Evolutionary conservation across 1,140 invertebrate genomes (phyloP), one percentile per base, ranked within the genome.

Genomic region (Drosophila nasuta): DNA sequence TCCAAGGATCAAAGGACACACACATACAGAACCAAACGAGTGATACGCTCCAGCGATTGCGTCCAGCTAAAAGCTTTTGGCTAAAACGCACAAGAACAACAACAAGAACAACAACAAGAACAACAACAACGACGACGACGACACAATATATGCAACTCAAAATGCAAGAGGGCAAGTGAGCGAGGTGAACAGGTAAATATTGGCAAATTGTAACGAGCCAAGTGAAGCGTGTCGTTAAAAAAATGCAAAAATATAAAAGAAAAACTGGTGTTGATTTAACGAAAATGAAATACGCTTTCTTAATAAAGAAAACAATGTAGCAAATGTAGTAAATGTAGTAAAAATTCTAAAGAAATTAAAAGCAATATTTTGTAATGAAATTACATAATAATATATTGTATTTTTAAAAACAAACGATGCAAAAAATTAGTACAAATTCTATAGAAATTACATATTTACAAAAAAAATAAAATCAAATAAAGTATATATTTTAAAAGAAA

Each of bases 21-120:
- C 20, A 25, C 3, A 20, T 0, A 25, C 3, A 25, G 46, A 58
- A 64, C 30, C 68, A 64, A 28, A 15, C 56, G 15, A 10, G 13
- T 49, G 73, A 49, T 71, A 82, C 73, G 83, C 79, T 87, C 45
- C 82, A 67, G 17, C 67, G 76, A 48, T 70, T 72, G 68, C 72
- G 82, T 88, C 79, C 72, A 77, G 83, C 82, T 87, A 87, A 87
- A 87, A 87, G 83, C 82, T 88, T 87, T 87, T 87, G 63, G 69
- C 58, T 58, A 82, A 86, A 86, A 66, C 45, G 38, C 62, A 77
- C 65, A 60, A 81, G 45, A 64, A 83, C 60, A 63, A 56, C 15
- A 15, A 15, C 15, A 15, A 15, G 13, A 13, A 13, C 13, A 13
- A 13, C 60, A 58, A 60, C 54, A 63, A 49, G 46, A 64, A 30